phyloP scores from a whole-genome alignment of 2,888 invertebrate species.

The Drosophila fungiperda region DNA sequence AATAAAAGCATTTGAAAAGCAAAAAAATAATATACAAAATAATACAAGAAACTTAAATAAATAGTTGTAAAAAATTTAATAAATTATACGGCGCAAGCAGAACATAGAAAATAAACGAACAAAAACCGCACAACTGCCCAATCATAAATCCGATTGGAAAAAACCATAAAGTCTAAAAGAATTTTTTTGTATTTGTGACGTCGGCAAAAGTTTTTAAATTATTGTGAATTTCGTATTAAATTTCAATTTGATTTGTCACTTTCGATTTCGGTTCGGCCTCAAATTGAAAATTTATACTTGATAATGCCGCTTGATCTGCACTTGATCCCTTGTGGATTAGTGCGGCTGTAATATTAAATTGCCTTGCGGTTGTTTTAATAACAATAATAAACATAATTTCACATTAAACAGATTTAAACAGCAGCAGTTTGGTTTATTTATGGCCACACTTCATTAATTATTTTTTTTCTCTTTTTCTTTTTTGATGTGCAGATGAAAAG shows the following conservation, averaged over 20 bases:
- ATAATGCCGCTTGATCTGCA: slow-evolving; percentile 81
- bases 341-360: slow-evolving; percentile 79
- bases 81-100: slow-evolving; percentile 42
- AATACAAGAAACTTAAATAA: slow-evolving; percentile 57
- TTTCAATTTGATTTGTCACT: slow-evolving; percentile 71
- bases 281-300: slow-evolving; percentile 77
- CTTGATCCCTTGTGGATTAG: slow-evolving; percentile 83
- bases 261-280: slow-evolving; percentile 49
- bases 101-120: slow-evolving; percentile 19
- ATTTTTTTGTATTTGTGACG: not conserved
- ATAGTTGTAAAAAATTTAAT: slow-evolving; percentile 65
- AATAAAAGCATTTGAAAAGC: slow-evolving; percentile 57
- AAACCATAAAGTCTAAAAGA: not conserved
- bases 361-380: slow-evolving; percentile 76
- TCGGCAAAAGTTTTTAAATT: slow-evolving; percentile 14
- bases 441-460: slow-evolving; percentile 17
- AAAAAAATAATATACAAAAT: slow-evolving; percentile 25
- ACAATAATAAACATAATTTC: slow-evolving; percentile 80
- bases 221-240: slow-evolving; percentile 45
- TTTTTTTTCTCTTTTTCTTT: slow-evolving; percentile 7
- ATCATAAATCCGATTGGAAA: slow-evolving; percentile 28
- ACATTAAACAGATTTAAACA: slow-evolving; percentile 68
- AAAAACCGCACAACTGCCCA: slow-evolving; percentile 24
- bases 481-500: slow-evolving; percentile 33
- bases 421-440: slow-evolving; percentile 56